phyloP scores from a whole-genome alignment of 2,113 vertebrate species.

The Syrrhaptes paradoxus region DNA sequence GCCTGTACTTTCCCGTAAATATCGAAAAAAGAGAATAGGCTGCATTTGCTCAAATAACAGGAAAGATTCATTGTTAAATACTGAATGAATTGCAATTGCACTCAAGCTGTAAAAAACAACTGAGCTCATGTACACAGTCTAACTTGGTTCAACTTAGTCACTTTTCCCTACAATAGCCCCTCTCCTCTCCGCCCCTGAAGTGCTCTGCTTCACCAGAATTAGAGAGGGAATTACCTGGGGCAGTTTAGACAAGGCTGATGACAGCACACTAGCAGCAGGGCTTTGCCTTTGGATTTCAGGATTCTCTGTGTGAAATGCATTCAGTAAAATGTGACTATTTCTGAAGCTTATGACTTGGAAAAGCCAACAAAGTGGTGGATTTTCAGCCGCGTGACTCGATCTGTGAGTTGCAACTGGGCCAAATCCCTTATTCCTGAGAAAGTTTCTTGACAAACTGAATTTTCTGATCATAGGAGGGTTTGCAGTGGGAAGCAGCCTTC shows the following conservation, averaged over 20 bases:
- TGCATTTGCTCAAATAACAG: neutral
- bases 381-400: neutral
- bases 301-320: neutral
- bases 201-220: neutral
- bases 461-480: neutral
- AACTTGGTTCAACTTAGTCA: neutral
- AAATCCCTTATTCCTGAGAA: neutral
- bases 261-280: neutral
- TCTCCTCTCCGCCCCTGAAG: neutral
- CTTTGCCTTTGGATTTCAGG: conserved; percentile 30
- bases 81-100: neutral
- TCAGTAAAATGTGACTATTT: neutral
- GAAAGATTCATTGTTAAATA: neutral
- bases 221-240: neutral
- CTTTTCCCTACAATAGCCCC: neutral
- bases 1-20: neutral
- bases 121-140: neutral
- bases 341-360: neutral
- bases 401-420: neutral
- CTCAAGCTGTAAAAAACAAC: neutral
- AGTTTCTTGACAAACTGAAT: neutral
- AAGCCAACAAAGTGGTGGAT: neutral
- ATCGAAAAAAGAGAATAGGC: neutral
- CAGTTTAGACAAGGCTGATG: conserved; percentile 17
- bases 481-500: neutral